Conservation (phyloP, 2,797 vertebrate species). For the Lepidocolaptes lacrymiger region DNA sequence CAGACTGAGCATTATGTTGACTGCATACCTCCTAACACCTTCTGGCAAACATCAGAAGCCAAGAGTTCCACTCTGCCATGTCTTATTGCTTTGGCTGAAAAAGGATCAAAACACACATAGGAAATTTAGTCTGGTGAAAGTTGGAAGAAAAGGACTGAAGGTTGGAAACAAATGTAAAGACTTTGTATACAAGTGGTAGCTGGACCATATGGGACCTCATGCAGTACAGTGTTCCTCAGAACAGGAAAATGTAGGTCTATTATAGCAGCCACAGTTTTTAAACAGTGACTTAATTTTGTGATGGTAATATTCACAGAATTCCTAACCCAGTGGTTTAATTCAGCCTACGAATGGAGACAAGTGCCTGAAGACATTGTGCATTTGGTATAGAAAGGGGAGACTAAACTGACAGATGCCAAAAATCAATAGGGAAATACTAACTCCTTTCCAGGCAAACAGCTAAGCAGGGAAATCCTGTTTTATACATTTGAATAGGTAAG, state of each 20-base stretch:
- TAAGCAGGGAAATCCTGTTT: not conserved
- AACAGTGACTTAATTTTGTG: not conserved
- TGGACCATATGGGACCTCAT: conserved; percentile 23
- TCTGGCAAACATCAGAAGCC: conserved; percentile 30
- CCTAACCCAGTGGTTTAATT: not conserved
- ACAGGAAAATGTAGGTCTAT: not conserved
- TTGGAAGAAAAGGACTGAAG: not conserved
- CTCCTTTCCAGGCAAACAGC: not conserved
- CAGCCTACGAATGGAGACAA: not conserved
- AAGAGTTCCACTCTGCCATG: not conserved
- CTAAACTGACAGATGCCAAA: not conserved
- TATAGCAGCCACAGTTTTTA: not conserved
- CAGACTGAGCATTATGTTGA: not conserved
- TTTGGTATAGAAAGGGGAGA: not conserved
- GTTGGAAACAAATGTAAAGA: conserved; percentile 14
- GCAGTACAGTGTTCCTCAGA: conserved; percentile 4
- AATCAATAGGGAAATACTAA: not conserved
- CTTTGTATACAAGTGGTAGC: not conserved
- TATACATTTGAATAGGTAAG: not conserved
- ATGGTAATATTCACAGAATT: conserved; percentile 1
- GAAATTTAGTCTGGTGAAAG: conserved; percentile 10
- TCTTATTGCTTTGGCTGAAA: conserved; percentile 24
- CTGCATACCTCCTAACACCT: conserved; percentile 26
- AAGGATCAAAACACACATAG: not conserved
- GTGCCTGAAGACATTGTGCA: not conserved